These are phyloP conservation scores for Sabatieria punctata DNA, from an alignment of 2,888 invertebrate species.

Conservation along the genomic window DNA sequence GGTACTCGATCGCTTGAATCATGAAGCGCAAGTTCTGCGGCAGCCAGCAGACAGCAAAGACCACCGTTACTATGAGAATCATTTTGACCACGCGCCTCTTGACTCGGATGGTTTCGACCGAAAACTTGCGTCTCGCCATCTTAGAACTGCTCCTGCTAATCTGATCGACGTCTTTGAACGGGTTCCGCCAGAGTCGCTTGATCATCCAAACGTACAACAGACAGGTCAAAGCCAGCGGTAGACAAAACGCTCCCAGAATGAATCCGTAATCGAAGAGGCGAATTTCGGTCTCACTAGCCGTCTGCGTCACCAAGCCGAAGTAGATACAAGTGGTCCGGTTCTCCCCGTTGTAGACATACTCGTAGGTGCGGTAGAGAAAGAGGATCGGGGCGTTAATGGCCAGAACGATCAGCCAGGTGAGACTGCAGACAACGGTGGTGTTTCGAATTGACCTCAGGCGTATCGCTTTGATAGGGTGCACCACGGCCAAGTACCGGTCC, in stretches of 20 bases:
- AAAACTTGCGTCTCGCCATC: neutral
- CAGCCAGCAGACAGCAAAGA: slow-evolving; percentile 77
- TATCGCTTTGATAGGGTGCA: neutral
- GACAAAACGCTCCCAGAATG: neutral
- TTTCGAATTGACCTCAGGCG: neutral
- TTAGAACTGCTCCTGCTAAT: neutral
- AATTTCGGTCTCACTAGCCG: no score
- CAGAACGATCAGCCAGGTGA: slow-evolving; percentile 59
- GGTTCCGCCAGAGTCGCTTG: neutral
- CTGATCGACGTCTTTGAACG: neutral
- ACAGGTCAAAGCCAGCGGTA: neutral
- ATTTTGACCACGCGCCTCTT: slow-evolving; percentile 71
- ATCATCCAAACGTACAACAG: neutral
- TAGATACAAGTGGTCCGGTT: slow-evolving; percentile 5
- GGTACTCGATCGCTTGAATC: no score
- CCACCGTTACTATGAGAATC: slow-evolving; percentile 48
- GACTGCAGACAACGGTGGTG: neutral
- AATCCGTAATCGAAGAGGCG: neutral
- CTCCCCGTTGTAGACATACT: slow-evolving; percentile 14
- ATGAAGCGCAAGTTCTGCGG: slow-evolving; percentile 56
- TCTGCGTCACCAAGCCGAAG: neutral
- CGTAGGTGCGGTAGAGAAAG: slow-evolving; percentile 14
- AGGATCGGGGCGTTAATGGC: slow-evolving; percentile 27
- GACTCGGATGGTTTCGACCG: slow-evolving; percentile 61
- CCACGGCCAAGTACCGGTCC: neutral